Conservation (phyloP, 2,113 vertebrate species). For the Mormyrus iriodes region DNA sequence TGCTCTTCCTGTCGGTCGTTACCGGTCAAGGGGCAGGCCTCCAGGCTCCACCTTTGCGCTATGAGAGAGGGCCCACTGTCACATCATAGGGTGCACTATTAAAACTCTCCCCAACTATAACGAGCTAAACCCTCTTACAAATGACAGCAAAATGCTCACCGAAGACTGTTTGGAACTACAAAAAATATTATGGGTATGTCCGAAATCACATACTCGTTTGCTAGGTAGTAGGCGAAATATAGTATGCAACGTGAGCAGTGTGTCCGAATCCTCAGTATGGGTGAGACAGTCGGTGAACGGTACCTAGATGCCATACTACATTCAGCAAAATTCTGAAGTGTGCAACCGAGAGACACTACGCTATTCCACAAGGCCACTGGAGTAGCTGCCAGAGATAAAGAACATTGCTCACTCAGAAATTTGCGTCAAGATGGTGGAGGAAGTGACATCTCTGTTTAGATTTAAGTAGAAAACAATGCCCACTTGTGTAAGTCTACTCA, state of each 20-base stretch:
- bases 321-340: too few species aligned
- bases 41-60: background rate
- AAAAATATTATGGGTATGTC: background rate
- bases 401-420: background rate
- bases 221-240: background rate
- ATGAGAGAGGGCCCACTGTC: background rate
- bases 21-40: background rate
- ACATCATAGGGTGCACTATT: background rate
- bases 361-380: background rate
- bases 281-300: too few species aligned
- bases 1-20: background rate
- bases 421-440: background rate
- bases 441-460: background rate
- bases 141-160: background rate
- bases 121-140: background rate
- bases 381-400: background rate
- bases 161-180: background rate
- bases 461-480: background rate
- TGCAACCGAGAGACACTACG: background rate
- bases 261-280: background rate
- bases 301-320: too few species aligned
- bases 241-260: background rate
- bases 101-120: background rate
- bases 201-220: background rate
- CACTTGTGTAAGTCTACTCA: background rate